Evolutionary conservation across 2,888 invertebrate genomes (phyloP).

Genomic region (Alloscopus bannaensis): DNA sequence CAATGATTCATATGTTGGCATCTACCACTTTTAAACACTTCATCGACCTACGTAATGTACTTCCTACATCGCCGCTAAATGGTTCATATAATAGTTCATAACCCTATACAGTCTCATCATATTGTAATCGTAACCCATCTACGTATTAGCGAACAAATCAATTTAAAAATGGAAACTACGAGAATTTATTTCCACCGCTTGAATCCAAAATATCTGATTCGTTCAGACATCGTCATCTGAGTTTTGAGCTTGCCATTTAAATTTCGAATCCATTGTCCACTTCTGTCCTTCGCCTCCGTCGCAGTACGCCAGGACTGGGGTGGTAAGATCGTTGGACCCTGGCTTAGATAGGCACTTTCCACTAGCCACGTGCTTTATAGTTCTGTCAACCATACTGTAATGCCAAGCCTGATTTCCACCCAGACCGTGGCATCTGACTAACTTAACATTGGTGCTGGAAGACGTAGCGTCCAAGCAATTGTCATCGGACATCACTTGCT

Average conservation of each 20-base stretch:
- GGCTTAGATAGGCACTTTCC: constrained; percentile 93
- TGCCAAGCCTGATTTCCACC: constrained; percentile 94
- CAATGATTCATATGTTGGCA: constrained; percentile 56
- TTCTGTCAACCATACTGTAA: constrained; percentile 87
- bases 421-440: constrained; percentile 96
- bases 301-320: constrained; percentile 86
- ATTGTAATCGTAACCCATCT: constrained; percentile 63
- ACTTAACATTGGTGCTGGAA: constrained; percentile 88
- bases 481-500: constrained; percentile 98
- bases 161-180: constrained; percentile 34
- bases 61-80: constrained; percentile 29
- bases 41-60: constrained; percentile 3
- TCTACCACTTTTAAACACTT: constrained; percentile 26
- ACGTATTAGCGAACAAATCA: constrained; percentile 10
- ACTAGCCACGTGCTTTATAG: constrained; percentile 93
- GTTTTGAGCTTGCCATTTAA: constrained; percentile 89
- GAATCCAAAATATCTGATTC: constrained; percentile 24
- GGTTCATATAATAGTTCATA: constrained; percentile 36
- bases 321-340: constrained; percentile 83
- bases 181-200: constrained; percentile 11
- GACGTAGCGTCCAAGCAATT: constrained; percentile 94
- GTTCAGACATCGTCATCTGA: constrained; percentile 60
- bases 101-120: constrained; percentile 62
- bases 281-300: constrained; percentile 85
- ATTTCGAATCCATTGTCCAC: constrained; percentile 95